Evolutionary conservation across 2,113 vertebrate species (phyloP), one percentile per base, ranked within the genome.

Genomic region (Takifugu bimaculatus): DNA sequence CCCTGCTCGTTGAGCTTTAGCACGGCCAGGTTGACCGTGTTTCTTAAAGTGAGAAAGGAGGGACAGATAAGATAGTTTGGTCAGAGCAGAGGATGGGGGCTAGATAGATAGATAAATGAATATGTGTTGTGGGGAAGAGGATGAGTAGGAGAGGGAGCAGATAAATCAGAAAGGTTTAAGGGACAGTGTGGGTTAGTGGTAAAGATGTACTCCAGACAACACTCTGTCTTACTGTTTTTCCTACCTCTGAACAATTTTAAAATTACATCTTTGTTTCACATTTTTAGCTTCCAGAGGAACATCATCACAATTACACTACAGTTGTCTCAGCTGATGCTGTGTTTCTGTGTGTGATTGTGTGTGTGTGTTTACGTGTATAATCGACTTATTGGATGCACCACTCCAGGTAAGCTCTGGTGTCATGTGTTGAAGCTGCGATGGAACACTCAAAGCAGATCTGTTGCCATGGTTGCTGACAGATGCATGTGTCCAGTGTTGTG

Each of bases 1-100:
- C 97, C 97, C 95, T 99, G 97, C 87, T 99, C 97, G 96, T 99
- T 99, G 96, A 99, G 97, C 95, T 99, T 99, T 95, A 99, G 93
- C 74, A 99, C 97, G 94, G 97, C 97, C 83, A 99, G 97, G 97
- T 99, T 99, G 95, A 99, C 97, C 91, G 96, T 96, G 90, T 98
- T 98, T 99, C 97, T 99, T 99, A 93, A 94, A 92, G 94, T 79
- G 65, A 72, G 67, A 85, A 85, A 76, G 82, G 82, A 79, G 86
- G 94, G 90, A 96, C 94, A 96, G 94, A 96, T 83, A 84, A 96
- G 92, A 95, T 95, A 94, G 92, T 94, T 83, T 89, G 93, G 94
- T 96, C 95, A 98, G 94, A 96, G 94, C 75, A 84, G 72, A 81
- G 80, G 80, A 79, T 79, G 86, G 68, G 78, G 76, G 82, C 81